Evolutionary conservation across 2,797 vertebrate genomes (phyloP).

Genomic region (Gorsachius magnificus): DNA sequence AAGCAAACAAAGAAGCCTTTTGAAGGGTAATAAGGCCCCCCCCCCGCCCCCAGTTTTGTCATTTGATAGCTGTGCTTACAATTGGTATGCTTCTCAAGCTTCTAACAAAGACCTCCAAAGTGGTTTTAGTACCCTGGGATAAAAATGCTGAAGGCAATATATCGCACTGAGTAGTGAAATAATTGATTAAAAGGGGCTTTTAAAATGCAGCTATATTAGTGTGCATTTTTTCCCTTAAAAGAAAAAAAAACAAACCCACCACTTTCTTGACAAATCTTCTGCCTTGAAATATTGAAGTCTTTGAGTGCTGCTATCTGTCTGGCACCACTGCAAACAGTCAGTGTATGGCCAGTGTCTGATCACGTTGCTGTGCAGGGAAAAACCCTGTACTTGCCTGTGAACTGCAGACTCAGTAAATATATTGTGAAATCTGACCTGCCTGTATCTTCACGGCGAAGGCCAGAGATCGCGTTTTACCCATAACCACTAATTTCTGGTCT

Average conservation of each 20-base stretch:
- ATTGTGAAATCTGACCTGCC: constrained; percentile 37
- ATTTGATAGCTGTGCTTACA: constrained; percentile 1
- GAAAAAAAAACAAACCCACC: neutral
- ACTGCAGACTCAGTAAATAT: constrained; percentile 29
- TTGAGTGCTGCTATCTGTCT: neutral
- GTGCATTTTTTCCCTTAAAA: neutral
- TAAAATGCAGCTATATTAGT: neutral
- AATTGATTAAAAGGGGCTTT: neutral
- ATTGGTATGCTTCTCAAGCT: neutral
- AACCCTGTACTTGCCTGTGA: neutral
- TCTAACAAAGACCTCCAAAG: neutral
- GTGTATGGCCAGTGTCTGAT: neutral
- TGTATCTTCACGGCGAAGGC: neutral
- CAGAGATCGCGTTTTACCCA: neutral
- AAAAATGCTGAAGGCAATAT: neutral
- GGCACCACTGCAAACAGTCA: neutral
- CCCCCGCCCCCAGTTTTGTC: neutral
- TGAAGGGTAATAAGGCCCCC: neutral
- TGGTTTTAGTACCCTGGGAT: neutral
- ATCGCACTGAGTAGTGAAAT: neutral
- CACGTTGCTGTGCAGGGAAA: neutral
- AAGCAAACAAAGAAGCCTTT: constrained; percentile 42
- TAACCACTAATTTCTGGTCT: constrained; percentile 19
- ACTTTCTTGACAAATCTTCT: neutral
- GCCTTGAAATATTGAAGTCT: neutral